Conservation (phyloP, 2,113 vertebrate genomes). For the Serilophus lunatus region DNA sequence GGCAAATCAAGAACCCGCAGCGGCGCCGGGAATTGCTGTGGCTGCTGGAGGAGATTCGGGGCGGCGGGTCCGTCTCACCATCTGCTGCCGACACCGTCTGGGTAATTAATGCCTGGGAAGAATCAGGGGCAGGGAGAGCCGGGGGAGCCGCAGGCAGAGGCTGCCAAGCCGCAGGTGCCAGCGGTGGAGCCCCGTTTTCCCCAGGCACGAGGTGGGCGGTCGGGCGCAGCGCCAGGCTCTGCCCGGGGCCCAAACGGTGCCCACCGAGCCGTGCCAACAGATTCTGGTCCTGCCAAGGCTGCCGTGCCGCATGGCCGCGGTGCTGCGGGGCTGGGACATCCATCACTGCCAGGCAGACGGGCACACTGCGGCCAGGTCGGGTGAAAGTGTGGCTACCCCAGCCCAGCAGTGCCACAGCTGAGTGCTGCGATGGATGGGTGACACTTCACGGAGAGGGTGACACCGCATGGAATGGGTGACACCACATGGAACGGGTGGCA, state of each 20-base stretch:
- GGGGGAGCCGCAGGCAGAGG: neutral
- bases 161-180: neutral
- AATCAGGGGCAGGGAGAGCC: neutral
- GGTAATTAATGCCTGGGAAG: constrained; percentile 53
- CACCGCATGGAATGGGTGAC: neutral
- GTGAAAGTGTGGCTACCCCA: neutral
- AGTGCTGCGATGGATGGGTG: neutral
- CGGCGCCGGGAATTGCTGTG: constrained; percentile 11
- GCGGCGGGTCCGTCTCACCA: constrained; percentile 23
- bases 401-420: neutral
- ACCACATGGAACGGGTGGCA: neutral
- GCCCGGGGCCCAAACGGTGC: neutral
- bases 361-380: neutral
- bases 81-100: constrained; percentile 62
- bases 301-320: rapidly evolving
- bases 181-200: neutral
- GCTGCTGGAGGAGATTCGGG: constrained; percentile 17
- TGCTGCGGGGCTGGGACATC: neutral
- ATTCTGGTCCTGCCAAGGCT: neutral
- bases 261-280: neutral
- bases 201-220: neutral
- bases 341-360: neutral
- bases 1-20: neutral
- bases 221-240: rapidly evolving
- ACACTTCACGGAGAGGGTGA: neutral